Conservation (phyloP, 2,888 invertebrate species). For the Cerceris ruficornis region DNA sequence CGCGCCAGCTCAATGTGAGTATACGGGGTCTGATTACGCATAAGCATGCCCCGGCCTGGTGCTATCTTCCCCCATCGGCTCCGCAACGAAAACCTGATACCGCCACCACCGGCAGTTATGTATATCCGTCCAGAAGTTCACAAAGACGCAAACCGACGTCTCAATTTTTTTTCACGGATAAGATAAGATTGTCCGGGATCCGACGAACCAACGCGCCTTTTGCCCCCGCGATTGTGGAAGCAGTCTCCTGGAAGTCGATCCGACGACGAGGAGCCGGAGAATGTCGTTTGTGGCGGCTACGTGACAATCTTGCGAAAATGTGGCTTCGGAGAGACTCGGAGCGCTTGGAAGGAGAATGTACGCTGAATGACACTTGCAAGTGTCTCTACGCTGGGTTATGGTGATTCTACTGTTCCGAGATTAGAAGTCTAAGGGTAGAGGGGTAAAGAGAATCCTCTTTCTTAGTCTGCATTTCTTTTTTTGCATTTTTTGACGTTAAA, state of each 20-base stretch:
- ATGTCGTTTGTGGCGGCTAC: slow-evolving; percentile 30
- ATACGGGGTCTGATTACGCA: slow-evolving; percentile 77
- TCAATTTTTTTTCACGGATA: slow-evolving; percentile 75
- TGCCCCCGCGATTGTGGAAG: background rate
- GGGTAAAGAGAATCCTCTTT: too few relatives aligned
- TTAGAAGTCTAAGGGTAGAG: too few relatives aligned
- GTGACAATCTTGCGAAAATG: slow-evolving; percentile 35
- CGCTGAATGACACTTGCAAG: too few relatives aligned
- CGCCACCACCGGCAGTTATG: slow-evolving; percentile 63
- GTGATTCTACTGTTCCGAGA: too few relatives aligned
- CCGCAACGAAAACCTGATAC: slow-evolving; percentile 76
- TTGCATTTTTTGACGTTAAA: too few relatives aligned
- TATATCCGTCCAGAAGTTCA: slow-evolving; percentile 72
- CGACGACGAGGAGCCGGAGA: slow-evolving; percentile 12
- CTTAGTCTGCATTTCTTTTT: too few relatives aligned
- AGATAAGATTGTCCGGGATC: slow-evolving; percentile 75
- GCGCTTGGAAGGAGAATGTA: too few relatives aligned
- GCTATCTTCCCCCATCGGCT: slow-evolving; percentile 73
- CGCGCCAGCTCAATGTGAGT: slow-evolving; percentile 64
- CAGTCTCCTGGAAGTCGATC: slow-evolving; percentile 51
- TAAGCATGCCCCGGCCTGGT: slow-evolving; percentile 58
- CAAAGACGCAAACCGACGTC: slow-evolving; percentile 76
- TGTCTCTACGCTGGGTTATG: too few relatives aligned
- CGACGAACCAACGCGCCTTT: slow-evolving; percentile 20
- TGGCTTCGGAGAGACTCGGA: background rate